Evolutionary conservation across 1,140 invertebrate genomes (phyloP), one percentile per base, ranked within the genome.

Genomic region (Zelostemma sp.): DNA sequence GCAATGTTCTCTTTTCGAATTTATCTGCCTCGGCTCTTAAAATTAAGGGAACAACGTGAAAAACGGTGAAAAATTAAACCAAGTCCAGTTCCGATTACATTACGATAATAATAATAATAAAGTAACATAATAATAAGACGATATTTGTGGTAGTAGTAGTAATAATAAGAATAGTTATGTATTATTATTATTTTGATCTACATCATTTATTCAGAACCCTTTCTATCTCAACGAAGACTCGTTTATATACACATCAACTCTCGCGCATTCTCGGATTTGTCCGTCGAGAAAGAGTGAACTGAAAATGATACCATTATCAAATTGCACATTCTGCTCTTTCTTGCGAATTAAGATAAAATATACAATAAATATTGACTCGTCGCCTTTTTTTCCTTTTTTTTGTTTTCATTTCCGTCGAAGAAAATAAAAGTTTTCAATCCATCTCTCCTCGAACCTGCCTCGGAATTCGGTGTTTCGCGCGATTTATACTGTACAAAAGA

Each of bases 401-500:
- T 25, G 8, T 25, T 4, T 25, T 38, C 35, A 38, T n/a, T n/a
- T 11, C 9, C 40, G 3, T 43, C 17, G 14, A 17, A 43, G 17
- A 43, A 15, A 38, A 14, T 38, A 38, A 43, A 43, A 18, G 6
- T 4, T 40, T 48, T 48, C 46, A 17, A 35, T 50, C 28, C 48
- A 50, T 17, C 18, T 35, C 8, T 35, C 48, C 12, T 50, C 48
- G 48, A 50, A 50, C 15, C 12, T 33, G 31, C 28, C 15, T 50
- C 18, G 28, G 15, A 50, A 50, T 50, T 31, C 28, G 14, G 18
- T 28, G 28, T 50, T 50, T 50, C n/a, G 48, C 48, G 15, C 48
- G 14, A 33, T 33, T 33, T 31, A 8, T 50, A 50, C 48, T 50
- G 48, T 50, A 50, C 48, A 50, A 50, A 50, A 16, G 48, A 50